Evolutionary conservation across 2,113 vertebrate species (phyloP).

Genomic region (Myodes glareolus): DNA sequence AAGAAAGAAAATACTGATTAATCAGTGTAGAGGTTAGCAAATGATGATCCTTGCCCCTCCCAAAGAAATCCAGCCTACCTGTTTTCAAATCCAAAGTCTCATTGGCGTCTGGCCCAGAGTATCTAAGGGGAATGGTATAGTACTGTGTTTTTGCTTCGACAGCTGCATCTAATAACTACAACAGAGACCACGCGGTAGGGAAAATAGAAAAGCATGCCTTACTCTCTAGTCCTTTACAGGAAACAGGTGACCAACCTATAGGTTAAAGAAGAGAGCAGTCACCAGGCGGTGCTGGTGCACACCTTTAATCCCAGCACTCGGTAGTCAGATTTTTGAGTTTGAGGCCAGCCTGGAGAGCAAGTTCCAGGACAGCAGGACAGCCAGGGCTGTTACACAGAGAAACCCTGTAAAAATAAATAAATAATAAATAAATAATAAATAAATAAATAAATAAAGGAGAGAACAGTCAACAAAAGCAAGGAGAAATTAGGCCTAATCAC

Average conservation of each 20-base stretch:
- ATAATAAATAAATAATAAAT: too few species aligned
- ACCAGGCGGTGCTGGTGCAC: too few species aligned
- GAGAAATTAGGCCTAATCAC: not conserved
- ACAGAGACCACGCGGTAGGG: not conserved
- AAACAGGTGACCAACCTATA: not conserved
- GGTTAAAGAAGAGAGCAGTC: not conserved
- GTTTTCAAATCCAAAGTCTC: not conserved
- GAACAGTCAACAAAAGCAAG: not conserved
- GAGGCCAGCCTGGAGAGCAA: too few species aligned
- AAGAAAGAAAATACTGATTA: not conserved
- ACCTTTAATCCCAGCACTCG: too few species aligned
- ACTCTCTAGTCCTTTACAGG: not conserved
- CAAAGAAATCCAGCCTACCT: not conserved
- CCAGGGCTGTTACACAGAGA: too few species aligned
- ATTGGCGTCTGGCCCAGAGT: not conserved
- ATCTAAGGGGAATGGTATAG: not conserved
- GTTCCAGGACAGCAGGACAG: too few species aligned
- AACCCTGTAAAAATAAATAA: too few species aligned
- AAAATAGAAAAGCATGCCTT: not conserved
- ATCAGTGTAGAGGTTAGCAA: not conserved
- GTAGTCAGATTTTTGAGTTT: too few species aligned
- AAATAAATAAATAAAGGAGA: not conserved
- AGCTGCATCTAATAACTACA: not conserved
- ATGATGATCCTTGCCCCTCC: not conserved
- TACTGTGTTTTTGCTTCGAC: not conserved